Evolutionary conservation across 2,113 vertebrate species (phyloP), one percentile per base, ranked within the genome.

Genomic region (Anguilla japonica): DNA sequence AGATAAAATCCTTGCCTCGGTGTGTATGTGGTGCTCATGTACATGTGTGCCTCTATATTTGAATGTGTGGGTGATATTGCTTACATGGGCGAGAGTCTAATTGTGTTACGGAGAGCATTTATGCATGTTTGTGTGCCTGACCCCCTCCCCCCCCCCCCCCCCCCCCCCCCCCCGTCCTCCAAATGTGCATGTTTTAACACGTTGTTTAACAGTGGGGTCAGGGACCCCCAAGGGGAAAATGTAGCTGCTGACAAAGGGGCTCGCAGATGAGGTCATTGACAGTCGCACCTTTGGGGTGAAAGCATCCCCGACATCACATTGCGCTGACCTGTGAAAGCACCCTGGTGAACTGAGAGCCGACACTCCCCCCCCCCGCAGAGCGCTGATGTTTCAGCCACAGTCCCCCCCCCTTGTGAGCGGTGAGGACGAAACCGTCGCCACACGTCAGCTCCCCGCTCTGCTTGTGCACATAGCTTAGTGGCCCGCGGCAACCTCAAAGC

Each of bases 21-120:
- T 84, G 83, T 83, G 71, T 50, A 43, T 83, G 81, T 41, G 46
- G 84, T 79, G 39, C 81, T 56, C 84, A 83, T 71, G 43, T 71
- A 71, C 53, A 83, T 9, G 50, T 39, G 20, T 43, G 60, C 14
- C 82, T 87, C 15, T 80, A 82, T 46, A 84, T 43, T 75, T 83
- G 53, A 46, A 34, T 83, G 41, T 40, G 82, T 53, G 50, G 80
- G 53, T 39, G 22, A 86, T 18, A 43, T 18, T 85, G 57, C 41
- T 56, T 71, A 7, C 46, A 41, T 18, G 43, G 79, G 53, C 34
- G 82, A 50, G 40, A 26, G 78, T 15, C 29, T 46, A 41, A 3
- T 0, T 46, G 46, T 43, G 18, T 85, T 53, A 53, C 50, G 13
- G 50, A 14, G 7, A 13, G 50, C 13, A 53, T 53, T 53, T 46